phyloP scores from a whole-genome alignment of 2,797 vertebrate genomes.

The Bradypus variegatus region DNA sequence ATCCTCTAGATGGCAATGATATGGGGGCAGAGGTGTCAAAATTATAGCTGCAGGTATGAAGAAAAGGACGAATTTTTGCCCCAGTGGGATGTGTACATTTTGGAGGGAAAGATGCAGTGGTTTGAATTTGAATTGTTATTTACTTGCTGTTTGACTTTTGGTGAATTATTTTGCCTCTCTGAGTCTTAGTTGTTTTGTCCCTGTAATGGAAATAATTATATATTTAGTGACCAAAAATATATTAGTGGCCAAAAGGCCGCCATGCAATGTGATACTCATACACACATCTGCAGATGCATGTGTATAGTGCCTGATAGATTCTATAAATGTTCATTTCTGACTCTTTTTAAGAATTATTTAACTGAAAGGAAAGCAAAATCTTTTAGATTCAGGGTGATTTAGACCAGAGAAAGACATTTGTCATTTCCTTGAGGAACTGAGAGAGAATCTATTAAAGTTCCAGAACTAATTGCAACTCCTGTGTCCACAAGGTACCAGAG shows the following conservation, averaged over 20 bases:
- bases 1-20: background rate
- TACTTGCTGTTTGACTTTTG: slow-evolving; percentile 47
- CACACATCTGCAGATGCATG: background rate
- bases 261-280: background rate
- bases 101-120: slow-evolving; percentile 15
- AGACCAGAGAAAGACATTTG: background rate
- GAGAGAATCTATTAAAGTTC: slow-evolving; percentile 5
- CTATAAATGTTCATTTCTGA: background rate
- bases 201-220: slow-evolving; percentile 22
- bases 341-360: slow-evolving; percentile 10
- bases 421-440: background rate
- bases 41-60: slow-evolving; percentile 12
- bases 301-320: background rate
- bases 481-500: background rate
- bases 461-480: slow-evolving; percentile 31
- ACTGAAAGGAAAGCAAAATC: background rate
- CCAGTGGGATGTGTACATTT: slow-evolving; percentile 12
- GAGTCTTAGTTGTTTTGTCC: slow-evolving; percentile 17
- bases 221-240: no score
- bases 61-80: slow-evolving; percentile 33
- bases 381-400: slow-evolving; percentile 35
- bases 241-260: background rate
- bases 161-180: slow-evolving; percentile 43
- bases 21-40: background rate
- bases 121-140: slow-evolving; percentile 37